Percentiles rank a stretch among this genome's conserved stretches.
Conservation (phyloP, 2,888 invertebrate genomes). For the Eupithecia centaureata region DNA sequence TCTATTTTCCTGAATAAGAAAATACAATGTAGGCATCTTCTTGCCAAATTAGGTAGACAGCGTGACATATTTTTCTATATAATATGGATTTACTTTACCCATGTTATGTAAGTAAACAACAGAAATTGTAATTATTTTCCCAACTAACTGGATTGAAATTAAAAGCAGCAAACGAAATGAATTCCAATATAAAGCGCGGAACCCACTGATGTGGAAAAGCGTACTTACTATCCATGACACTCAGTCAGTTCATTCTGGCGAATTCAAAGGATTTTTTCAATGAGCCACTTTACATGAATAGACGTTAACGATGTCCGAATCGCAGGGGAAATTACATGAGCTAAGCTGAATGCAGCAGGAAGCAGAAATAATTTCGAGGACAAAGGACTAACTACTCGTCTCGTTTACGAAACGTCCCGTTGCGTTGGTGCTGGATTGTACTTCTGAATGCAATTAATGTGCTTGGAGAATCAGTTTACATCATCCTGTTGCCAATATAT, state of each 20-base stretch:
- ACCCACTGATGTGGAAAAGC: constrained; percentile 10
- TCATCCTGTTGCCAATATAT: background rate
- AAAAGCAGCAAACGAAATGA: background rate
- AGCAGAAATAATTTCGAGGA: constrained; percentile 31
- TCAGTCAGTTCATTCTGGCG: constrained; percentile 15
- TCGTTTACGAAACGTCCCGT: constrained; percentile 3
- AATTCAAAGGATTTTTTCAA: constrained; percentile 46
- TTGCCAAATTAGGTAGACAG: background rate
- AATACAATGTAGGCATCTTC: background rate
- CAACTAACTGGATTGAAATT: background rate
- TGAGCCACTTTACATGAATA: constrained; percentile 67
- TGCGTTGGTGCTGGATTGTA: background rate
- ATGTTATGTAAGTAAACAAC: too few relatives aligned
- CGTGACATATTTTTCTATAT: too few relatives aligned
- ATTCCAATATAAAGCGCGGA: background rate
- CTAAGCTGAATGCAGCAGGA: constrained; percentile 44
- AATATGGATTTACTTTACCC: background rate
- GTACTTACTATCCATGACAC: constrained; percentile 21
- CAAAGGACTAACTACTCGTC: constrained; percentile 18
- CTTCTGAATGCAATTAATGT: background rate
- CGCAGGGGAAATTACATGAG: constrained; percentile 68
- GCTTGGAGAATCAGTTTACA: background rate
- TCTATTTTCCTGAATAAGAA: too few relatives aligned
- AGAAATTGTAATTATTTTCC: background rate
- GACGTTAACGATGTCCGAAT: constrained; percentile 72